Conservation (phyloP, 2,888 invertebrate genomes). For the Ichneumoninae sp. region DNA sequence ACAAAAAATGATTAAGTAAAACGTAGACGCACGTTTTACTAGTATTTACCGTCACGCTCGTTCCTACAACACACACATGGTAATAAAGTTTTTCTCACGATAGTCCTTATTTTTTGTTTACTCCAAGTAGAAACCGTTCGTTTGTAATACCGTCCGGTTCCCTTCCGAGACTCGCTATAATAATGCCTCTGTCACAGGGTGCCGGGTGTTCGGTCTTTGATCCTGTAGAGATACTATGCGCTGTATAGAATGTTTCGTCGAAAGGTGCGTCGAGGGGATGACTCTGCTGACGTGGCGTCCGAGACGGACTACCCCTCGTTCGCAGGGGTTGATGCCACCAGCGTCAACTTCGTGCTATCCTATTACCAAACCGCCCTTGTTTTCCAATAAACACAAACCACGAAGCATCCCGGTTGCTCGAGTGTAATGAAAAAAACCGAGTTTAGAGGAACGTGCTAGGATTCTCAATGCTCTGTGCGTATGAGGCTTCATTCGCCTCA, state of each 20-base stretch:
- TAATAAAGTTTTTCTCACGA: neutral
- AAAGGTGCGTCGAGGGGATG: constrained; percentile 40
- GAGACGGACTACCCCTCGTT: constrained; percentile 68
- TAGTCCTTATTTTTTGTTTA: neutral
- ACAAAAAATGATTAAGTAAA: too few species aligned
- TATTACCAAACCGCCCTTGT: constrained; percentile 83
- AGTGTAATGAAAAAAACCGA: constrained; percentile 52
- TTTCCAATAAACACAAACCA: constrained; percentile 84
- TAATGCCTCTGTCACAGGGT: neutral
- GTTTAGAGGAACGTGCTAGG: neutral
- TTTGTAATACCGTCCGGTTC: neutral
- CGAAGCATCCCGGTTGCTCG: constrained; percentile 13
- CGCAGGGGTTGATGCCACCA: constrained; percentile 77
- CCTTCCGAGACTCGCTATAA: neutral
- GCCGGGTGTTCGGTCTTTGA: neutral
- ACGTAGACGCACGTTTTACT: neutral
- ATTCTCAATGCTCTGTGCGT: neutral
- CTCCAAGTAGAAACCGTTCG: too few species aligned
- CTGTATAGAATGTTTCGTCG: neutral
- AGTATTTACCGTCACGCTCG: neutral
- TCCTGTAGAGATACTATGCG: neutral
- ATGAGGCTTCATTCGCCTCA: neutral
- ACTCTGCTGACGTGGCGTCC: constrained; percentile 56
- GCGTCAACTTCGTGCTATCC: constrained; percentile 77
- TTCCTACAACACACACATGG: neutral